These are phyloP conservation scores for Napeogenes sylphis DNA, from an alignment of 2,888 invertebrate species.

Conservation along the genomic window DNA sequence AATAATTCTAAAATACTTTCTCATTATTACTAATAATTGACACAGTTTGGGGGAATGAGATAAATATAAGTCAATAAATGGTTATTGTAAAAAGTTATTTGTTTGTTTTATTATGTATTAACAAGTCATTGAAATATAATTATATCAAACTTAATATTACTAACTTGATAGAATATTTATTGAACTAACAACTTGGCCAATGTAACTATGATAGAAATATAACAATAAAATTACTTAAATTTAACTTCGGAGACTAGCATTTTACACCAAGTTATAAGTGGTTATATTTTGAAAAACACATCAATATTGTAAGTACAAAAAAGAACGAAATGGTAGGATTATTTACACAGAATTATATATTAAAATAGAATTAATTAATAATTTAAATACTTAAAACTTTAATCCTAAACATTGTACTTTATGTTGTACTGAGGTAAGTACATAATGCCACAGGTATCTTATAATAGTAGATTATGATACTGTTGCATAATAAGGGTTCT, in stretches of 20 bases:
- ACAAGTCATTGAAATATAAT: too few species aligned
- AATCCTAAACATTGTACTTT: not conserved
- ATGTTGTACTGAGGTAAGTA: conserved; percentile 5
- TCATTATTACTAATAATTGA: too few species aligned
- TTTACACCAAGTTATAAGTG: not conserved
- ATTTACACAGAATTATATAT: not conserved
- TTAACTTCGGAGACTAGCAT: not conserved
- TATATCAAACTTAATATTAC: too few species aligned
- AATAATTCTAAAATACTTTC: too few species aligned
- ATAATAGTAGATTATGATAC: too few species aligned
- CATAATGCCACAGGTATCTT: conserved; percentile 6
- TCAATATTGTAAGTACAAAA: not conserved
- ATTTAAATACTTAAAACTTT: not conserved
- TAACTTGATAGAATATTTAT: too few species aligned
- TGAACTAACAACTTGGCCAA: not conserved
- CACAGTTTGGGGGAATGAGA: conserved; percentile 20
- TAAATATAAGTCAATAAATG: conserved; percentile 20
- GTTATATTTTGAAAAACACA: not conserved
- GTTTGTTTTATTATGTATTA: too few species aligned
- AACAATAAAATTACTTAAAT: not conserved
- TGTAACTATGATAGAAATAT: not conserved
- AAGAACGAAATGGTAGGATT: not conserved
- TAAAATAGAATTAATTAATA: not conserved
- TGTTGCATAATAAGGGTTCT: too few species aligned
- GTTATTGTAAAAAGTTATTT: conserved; percentile 8